Evolutionary conservation across 1,140 invertebrate species (phyloP).

Genomic region (Brachionus calyciflorus): DNA sequence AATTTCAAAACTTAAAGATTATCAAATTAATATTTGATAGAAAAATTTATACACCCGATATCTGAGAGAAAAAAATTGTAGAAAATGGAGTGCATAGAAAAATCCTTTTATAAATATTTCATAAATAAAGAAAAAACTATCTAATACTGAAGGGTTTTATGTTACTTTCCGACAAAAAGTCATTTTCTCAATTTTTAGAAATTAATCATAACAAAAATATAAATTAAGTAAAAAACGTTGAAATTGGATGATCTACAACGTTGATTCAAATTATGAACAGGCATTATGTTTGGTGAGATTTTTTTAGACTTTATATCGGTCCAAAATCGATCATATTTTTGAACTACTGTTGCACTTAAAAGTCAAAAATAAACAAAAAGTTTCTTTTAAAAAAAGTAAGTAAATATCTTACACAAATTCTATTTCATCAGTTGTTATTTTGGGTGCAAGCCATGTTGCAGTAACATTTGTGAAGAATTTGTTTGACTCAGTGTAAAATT

Average conservation of each 20-base stretch:
- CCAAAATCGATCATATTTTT: slow-evolving; percentile 37
- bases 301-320: slow-evolving; percentile 16
- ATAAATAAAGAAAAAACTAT: too few relatives aligned
- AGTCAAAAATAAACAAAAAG: not conserved
- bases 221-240: not conserved
- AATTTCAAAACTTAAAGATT: too few relatives aligned
- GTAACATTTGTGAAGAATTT: slow-evolving; percentile 30
- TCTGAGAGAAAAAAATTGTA: too few relatives aligned
- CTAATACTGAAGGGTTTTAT: too few relatives aligned
- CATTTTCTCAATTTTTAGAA: too few relatives aligned
- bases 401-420: slow-evolving; percentile 23
- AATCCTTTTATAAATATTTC: too few relatives aligned
- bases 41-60: too few relatives aligned
- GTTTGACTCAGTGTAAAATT: not conserved
- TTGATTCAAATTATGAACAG: not conserved
- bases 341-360: slow-evolving; percentile 32
- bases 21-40: too few relatives aligned
- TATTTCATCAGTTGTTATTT: not conserved
- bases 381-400: not conserved
- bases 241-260: too few relatives aligned
- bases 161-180: too few relatives aligned
- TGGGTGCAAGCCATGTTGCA: slow-evolving; percentile 17
- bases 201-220: too few relatives aligned
- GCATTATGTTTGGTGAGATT: not conserved
- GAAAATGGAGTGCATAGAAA: too few relatives aligned